Percentiles rank a stretch among this genome's conserved stretches.
Conservation (phyloP, 2,113 vertebrate genomes). For the Tupaia tana region DNA sequence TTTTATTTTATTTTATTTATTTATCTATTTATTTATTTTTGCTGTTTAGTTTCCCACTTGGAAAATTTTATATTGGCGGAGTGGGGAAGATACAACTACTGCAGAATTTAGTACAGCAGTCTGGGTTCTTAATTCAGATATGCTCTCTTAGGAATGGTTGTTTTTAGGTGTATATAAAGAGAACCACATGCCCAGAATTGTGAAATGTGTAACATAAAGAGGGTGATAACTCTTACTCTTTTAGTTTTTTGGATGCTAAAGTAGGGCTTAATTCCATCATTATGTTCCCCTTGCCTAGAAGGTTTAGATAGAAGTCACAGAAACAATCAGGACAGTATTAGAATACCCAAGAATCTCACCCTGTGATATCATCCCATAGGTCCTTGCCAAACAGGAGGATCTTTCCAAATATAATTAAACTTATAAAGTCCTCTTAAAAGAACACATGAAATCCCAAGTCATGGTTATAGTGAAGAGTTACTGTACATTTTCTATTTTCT, state of each 20-base stretch:
- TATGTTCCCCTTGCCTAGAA: background rate
- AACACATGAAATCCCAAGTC: background rate
- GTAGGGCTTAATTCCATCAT: slow-evolving; percentile 6
- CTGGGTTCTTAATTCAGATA: slow-evolving; percentile 26
- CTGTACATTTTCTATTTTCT: background rate
- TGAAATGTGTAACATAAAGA: background rate
- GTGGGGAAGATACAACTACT: slow-evolving; percentile 39
- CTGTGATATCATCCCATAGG: background rate
- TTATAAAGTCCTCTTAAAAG: slow-evolving; percentile 14
- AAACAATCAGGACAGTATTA: slow-evolving; percentile 39
- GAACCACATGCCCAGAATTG: background rate
- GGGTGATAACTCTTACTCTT: background rate
- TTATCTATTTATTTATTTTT: background rate
- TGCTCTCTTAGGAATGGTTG: background rate
- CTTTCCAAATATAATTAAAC: slow-evolving; percentile 32
- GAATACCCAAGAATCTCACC: slow-evolving; percentile 45
- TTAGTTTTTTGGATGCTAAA: background rate
- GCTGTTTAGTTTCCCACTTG: slow-evolving; percentile 7
- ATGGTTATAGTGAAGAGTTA: background rate
- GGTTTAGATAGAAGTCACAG: background rate
- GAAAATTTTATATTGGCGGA: background rate
- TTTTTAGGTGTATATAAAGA: background rate
- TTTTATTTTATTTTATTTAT: too few relatives aligned
- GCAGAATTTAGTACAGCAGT: background rate
- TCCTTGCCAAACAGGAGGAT: slow-evolving; percentile 11